Evolutionary conservation across 2,113 vertebrate species (phyloP), one percentile per base, ranked within the genome.

Genomic region (Miniopterus natalensis): DNA sequence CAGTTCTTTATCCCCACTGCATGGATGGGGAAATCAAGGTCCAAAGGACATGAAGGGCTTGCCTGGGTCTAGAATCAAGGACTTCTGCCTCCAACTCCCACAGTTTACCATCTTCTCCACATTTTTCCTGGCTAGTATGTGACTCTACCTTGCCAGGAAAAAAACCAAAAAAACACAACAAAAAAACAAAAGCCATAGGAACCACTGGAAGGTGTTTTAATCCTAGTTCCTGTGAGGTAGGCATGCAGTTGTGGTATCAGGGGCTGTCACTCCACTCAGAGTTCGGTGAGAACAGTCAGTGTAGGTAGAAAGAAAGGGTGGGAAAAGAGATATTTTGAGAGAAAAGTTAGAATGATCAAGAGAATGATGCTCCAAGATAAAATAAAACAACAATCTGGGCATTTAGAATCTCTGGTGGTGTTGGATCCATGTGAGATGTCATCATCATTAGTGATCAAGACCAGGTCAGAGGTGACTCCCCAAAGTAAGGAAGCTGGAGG

Each of bases 161-260:
- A 36, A 36, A 36, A 36, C 36, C 36, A 36, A 36, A 36, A 36
- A 36, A 36, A 36, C 36, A 36, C 36, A 36, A 36, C 36, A n/a
- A 96, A 66, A 89, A 74, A 74, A 36, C 12, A 36, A 68, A 23
- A 95, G 74, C 14, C 63, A 63, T 42, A 92, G 87, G 40, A 20
- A 53, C 4, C 61, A 53, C 25, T 36, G 14, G 13, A 73, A 88
- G 31, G 40, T 74, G n/a, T 6, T 36, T 27, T 27, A 55, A 86
- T 36, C 70, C 65, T 49, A 87, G 65, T 23, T 87, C 68, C 75
- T 47, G 0, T 25, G 42, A 90, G 42, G 29, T 20, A 49, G 20
- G 15, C 47, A 47, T 27, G 12, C 13, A 73, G n/a, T 4, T 6
- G 1, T 21, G 27, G 18, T 51, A 27, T 70, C 29, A 40, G 23